Conservation (phyloP, 2,113 vertebrate genomes). For the Gambusia affinis region DNA sequence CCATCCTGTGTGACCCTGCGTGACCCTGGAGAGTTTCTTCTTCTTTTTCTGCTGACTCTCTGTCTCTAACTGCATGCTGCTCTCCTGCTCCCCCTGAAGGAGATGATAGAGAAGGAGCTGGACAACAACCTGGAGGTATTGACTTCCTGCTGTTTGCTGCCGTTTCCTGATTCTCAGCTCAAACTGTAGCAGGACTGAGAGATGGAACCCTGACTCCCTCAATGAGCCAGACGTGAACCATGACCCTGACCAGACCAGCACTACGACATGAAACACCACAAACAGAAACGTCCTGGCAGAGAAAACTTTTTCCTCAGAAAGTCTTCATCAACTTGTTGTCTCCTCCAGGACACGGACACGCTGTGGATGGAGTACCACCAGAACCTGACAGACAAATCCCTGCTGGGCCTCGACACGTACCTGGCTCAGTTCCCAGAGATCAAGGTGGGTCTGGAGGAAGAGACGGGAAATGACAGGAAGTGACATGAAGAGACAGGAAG, state of each 20-base stretch:
- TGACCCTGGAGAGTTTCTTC: not conserved
- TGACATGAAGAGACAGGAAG: not conserved
- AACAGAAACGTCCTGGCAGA: not conserved
- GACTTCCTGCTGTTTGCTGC: too few species aligned
- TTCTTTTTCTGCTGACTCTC: not conserved
- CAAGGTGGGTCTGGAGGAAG: conserved; percentile 80
- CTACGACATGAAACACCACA: too few species aligned
- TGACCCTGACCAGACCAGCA: too few species aligned
- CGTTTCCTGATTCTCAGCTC: too few species aligned
- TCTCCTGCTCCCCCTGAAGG: conserved; percentile 66
- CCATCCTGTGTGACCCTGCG: too few species aligned
- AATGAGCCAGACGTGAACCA: not conserved
- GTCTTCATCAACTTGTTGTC: too few species aligned
- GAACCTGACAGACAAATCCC: conserved; percentile 89
- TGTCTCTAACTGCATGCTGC: conserved; percentile 53
- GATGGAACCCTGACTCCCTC: not conserved
- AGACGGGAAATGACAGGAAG: not conserved
- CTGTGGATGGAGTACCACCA: conserved; percentile 95
- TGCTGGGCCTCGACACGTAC: conserved; percentile 90
- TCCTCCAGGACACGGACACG: conserved; percentile 88
- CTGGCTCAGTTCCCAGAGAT: conserved; percentile 95
- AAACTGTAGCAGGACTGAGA: too few species aligned
- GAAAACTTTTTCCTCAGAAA: not conserved
- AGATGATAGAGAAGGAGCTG: conserved; percentile 81
- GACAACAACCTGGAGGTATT: conserved; percentile 81